Conservation (phyloP, 2,888 invertebrate genomes). For the Hirtodrosophila confusa region DNA sequence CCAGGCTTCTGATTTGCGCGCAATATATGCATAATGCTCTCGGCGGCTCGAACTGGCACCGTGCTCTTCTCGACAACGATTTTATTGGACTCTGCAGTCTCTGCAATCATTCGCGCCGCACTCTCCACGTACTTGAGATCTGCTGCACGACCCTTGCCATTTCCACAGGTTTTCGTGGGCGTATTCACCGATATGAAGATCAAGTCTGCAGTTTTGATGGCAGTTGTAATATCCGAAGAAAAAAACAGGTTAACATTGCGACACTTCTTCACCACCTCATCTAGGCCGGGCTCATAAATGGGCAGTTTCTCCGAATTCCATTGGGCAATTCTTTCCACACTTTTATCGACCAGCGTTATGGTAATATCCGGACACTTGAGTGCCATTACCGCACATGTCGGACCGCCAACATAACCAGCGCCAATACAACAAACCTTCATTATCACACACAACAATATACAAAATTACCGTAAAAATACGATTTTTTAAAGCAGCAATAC, state of each 20-base stretch:
- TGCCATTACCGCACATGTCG: constrained; percentile 99
- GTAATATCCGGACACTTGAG: constrained; percentile 96
- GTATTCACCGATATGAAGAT: constrained; percentile 99
- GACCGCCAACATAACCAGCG: constrained; percentile 99
- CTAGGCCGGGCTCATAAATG: constrained; percentile 98
- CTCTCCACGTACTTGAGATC: constrained; percentile 98
- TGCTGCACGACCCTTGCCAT: constrained; percentile 98
- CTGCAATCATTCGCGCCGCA: constrained; percentile 97
- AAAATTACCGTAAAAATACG: constrained; percentile 35
- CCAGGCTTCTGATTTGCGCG: constrained; percentile 95
- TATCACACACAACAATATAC: constrained; percentile 27
- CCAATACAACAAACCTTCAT: constrained; percentile 98
- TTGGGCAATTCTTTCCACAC: constrained; percentile 94
- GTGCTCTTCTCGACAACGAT: constrained; percentile 99
- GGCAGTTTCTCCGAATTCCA: constrained; percentile 99
- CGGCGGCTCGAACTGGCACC: constrained; percentile 98
- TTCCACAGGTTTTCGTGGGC: constrained; percentile 98
- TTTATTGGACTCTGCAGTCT: constrained; percentile 94
- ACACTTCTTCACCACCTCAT: constrained; percentile 94
- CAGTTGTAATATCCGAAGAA: constrained; percentile 94
- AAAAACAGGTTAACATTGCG: constrained; percentile 97
- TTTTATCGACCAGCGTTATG: constrained; percentile 98
- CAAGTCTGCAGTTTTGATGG: constrained; percentile 96
- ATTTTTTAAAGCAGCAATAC: constrained; percentile 39
- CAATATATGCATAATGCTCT: constrained; percentile 97